Conservation (phyloP, 2,797 vertebrate genomes). For the Lagodon rhomboides region DNA sequence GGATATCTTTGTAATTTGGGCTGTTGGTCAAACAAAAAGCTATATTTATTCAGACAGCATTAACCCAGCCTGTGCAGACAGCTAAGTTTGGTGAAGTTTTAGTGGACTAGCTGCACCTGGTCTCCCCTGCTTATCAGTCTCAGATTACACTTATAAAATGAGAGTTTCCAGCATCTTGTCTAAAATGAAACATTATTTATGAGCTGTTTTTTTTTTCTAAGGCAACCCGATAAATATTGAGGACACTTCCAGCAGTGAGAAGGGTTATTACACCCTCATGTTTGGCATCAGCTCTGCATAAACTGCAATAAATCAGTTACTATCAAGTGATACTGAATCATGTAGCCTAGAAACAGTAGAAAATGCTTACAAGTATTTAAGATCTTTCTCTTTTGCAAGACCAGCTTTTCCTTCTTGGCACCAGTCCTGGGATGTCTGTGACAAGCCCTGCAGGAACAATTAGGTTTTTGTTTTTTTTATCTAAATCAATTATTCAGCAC, state of each 20-base stretch:
- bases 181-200: background rate
- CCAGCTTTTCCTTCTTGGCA: background rate
- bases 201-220: background rate
- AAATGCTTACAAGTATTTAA: background rate
- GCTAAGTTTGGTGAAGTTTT: background rate
- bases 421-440: background rate
- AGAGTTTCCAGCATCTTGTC: background rate
- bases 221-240: background rate
- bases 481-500: slow-evolving; percentile 7
- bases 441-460: background rate
- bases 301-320: background rate
- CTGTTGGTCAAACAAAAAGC: background rate
- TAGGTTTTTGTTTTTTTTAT: background rate
- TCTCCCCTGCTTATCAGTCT: background rate
- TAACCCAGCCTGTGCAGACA: background rate
- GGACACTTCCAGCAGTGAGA: background rate
- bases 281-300: background rate
- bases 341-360: background rate
- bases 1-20: background rate
- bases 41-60: background rate
- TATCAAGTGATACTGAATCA: background rate
- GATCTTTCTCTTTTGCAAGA: background rate
- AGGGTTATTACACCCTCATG: background rate
- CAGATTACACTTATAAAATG: background rate
- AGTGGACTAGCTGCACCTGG: background rate